Conservation (phyloP, 1,140 invertebrate genomes). For the Microplitis mediator region DNA sequence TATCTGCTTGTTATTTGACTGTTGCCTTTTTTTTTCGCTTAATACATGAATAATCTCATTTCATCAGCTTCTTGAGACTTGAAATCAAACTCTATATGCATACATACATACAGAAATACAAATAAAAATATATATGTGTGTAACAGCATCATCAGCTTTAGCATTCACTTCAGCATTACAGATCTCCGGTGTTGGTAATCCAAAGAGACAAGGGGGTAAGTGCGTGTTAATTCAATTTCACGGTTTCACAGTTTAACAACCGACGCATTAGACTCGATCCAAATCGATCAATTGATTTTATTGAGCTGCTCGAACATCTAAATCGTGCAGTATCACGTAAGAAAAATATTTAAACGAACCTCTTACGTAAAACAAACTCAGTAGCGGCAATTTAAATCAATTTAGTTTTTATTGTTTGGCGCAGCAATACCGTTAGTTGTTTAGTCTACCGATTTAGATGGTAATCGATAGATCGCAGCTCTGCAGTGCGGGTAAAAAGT, state of each 20-base stretch:
- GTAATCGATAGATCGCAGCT: neutral
- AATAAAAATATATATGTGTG: neutral
- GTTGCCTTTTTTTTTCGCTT: no score
- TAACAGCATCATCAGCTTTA: conserved; percentile 1
- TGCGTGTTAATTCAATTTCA: conserved; percentile 32
- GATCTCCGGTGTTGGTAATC: conserved; percentile 14
- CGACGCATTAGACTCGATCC: neutral
- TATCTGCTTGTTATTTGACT: no score
- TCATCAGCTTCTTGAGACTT: no score
- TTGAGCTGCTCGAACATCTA: neutral
- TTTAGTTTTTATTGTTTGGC: no score
- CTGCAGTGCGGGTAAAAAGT: conserved; percentile 47
- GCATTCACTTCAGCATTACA: neutral
- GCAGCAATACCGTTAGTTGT: no score
- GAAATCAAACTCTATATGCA: neutral
- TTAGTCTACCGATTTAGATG: neutral
- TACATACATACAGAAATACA: neutral
- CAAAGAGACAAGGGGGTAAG: conserved; percentile 20
- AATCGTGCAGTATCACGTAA: neutral
- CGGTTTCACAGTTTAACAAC: conserved; percentile 23
- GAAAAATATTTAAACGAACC: no score
- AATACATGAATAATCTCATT: no score
- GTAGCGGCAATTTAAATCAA: no score
- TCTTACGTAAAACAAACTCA: neutral
- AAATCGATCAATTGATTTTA: conserved; percentile 24